Conservation (phyloP, 1,140 invertebrate genomes). For the Gonatopus flavifemur region DNA sequence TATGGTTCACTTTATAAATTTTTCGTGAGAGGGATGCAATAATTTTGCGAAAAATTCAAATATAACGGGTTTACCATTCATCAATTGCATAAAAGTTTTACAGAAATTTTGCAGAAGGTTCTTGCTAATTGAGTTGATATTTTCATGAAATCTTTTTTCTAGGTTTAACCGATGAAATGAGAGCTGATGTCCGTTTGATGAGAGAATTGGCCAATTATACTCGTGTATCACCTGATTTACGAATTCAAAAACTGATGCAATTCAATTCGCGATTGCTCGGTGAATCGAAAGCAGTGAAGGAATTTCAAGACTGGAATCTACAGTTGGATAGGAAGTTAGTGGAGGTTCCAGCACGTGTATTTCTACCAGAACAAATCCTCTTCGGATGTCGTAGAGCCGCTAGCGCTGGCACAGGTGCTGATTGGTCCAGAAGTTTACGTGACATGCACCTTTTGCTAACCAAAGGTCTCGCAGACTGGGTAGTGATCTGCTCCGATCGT, state of each 20-base stretch:
- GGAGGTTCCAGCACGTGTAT: conserved; percentile 60
- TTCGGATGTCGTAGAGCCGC: conserved; percentile 44
- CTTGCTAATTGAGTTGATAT: conserved; percentile 50
- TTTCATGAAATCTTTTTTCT: conserved; percentile 56
- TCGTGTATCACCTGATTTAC: conserved; percentile 62
- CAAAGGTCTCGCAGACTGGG: conserved; percentile 27
- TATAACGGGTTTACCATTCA: not conserved
- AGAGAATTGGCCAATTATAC: conserved; percentile 64
- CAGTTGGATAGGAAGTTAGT: conserved; percentile 62
- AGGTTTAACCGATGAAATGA: conserved; percentile 63
- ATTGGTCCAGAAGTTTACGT: conserved; percentile 67
- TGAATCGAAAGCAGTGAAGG: conserved; percentile 57
- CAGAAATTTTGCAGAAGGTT: not conserved
- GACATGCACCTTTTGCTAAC: conserved; percentile 46
- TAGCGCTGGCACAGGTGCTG: conserved; percentile 46
- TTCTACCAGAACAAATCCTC: conserved; percentile 62
- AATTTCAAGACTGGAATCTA: conserved; percentile 67
- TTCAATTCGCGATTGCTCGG: conserved; percentile 64
- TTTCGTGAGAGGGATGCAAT: conserved; percentile 37
- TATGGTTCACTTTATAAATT: not conserved
- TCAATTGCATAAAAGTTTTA: conserved; percentile 24
- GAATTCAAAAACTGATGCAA: conserved; percentile 63
- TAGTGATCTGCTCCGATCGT: conserved; percentile 15
- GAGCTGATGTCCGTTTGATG: conserved; percentile 66
- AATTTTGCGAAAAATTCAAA: too few species aligned